Conservation (phyloP, 2,888 invertebrate genomes). For the Myopa testacea region DNA sequence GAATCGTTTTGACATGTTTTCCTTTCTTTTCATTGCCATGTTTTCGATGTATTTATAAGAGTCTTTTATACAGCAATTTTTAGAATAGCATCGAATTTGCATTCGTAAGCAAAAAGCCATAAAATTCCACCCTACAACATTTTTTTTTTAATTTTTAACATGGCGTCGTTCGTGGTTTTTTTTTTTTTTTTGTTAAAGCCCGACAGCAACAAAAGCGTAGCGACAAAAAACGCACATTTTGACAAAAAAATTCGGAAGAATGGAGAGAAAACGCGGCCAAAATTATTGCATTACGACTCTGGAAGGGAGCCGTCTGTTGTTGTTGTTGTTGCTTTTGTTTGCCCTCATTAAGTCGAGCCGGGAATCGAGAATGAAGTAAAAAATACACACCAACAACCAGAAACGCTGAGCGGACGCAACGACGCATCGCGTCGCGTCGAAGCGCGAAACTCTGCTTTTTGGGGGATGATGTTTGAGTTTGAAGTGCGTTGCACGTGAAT, state of each 20-base stretch:
- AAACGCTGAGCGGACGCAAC: too few relatives aligned
- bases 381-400: neutral
- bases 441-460: slow-evolving; percentile 35
- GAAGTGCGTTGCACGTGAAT: slow-evolving; percentile 22
- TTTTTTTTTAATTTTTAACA: slow-evolving; percentile 33
- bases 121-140: slow-evolving; percentile 20
- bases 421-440: slow-evolving; percentile 25
- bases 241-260: neutral
- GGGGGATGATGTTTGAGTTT: slow-evolving; percentile 32
- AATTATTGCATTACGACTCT: slow-evolving; percentile 53
- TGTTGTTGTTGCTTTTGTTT: slow-evolving; percentile 32
- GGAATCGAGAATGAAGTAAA: neutral
- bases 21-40: neutral
- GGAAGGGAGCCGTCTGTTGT: slow-evolving; percentile 13
- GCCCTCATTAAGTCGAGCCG: slow-evolving; percentile 41
- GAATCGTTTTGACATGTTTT: too few relatives aligned
- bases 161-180: slow-evolving; percentile 1
- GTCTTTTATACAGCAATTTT: too few relatives aligned
- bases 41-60: neutral
- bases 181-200: neutral
- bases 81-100: too few relatives aligned
- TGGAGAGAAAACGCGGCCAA: slow-evolving; percentile 27
- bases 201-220: slow-evolving; percentile 35
- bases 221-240: slow-evolving; percentile 21
- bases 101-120: too few relatives aligned